Evolutionary conservation across 92 coral and sea anemone species (phyloP).

Genomic region (Chrysogorgia sp.): DNA sequence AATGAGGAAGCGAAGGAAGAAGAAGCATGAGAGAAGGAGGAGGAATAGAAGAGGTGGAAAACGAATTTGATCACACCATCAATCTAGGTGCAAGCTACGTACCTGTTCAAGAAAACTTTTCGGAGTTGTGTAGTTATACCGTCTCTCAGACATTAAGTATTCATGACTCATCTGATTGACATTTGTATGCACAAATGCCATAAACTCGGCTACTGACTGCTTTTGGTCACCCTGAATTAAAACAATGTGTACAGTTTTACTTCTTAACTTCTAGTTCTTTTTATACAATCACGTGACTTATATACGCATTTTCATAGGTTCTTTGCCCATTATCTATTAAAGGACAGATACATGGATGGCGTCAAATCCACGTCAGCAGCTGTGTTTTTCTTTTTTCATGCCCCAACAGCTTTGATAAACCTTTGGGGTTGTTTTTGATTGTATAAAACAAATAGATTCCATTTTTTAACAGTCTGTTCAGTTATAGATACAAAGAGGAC

Average conservation of each 20-base stretch:
- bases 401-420: too few species aligned
- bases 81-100: too few species aligned
- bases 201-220: conserved; percentile 89
- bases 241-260: neutral
- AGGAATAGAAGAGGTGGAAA: neutral
- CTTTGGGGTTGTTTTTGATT: too few species aligned
- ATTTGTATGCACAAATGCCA: conserved; percentile 96
- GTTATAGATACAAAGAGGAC: too few species aligned
- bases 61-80: neutral
- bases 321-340: too few species aligned
- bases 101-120: conserved; percentile 99
- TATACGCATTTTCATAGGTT: neutral
- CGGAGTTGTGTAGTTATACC: conserved; percentile 99
- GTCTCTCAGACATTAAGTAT: conserved; percentile 91
- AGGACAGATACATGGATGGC: too few species aligned
- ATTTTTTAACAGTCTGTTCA: too few species aligned
- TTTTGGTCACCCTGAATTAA: conserved; percentile 75
- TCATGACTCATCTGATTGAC: conserved; percentile 93
- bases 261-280: neutral
- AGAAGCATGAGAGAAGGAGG: neutral
- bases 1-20: neutral
- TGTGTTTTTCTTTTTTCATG: too few species aligned
- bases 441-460: too few species aligned
- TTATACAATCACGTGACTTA: too few species aligned
- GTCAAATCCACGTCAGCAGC: too few species aligned